Evolutionary conservation across 2,888 invertebrate genomes (phyloP), one percentile per base, ranked within the genome.

Genomic region (Sphaerolaimus hirsutus): DNA sequence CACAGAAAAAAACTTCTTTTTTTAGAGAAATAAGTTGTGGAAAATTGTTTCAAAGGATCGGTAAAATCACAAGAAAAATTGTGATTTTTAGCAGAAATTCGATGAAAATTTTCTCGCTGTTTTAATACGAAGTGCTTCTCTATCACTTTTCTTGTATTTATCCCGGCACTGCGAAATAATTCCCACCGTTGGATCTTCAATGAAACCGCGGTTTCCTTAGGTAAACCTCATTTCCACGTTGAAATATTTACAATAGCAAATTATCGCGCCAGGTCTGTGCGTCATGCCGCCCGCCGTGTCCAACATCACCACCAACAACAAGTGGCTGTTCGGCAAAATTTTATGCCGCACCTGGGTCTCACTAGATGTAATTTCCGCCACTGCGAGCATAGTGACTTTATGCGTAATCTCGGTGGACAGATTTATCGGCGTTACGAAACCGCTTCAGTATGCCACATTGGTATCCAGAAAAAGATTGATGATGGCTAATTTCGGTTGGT

Each of bases 261-360:
- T 29, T 10, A 14, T 14, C 37, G 19, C n/a, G 21, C 2, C 40
- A 41, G 44, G 45, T 17, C 14, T 43, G 25, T 14, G 42, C n/a
- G 46, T 46, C 12, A 46, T 46, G 46, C 46, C 46, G 25, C 22
- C 46, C 19, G 46, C 26, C 24, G 43, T 43, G 22, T 19, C 25
- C 3, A 22, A 43, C 25, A 17, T 46, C 10, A 1, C 25, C 19
- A 43, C 43, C 29, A n/a, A 24, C 14, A 22, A 25, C 1, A 24
- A 21, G 10, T 49, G 49, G 49, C 35, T 46, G 21, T 44, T 44
- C 14, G 26, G 25, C n/a, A 24, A 27, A 2, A 4, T 24, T 10
- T 10, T 40, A 2, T 49, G 49, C 40, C 46, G 46, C 2, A 4
- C 46, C 7, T 49, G 49, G 49, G 46, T 46, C n/a, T 43, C 46